Conservation (phyloP, 2,113 vertebrate species). For the Cyanoderma ruficeps region DNA sequence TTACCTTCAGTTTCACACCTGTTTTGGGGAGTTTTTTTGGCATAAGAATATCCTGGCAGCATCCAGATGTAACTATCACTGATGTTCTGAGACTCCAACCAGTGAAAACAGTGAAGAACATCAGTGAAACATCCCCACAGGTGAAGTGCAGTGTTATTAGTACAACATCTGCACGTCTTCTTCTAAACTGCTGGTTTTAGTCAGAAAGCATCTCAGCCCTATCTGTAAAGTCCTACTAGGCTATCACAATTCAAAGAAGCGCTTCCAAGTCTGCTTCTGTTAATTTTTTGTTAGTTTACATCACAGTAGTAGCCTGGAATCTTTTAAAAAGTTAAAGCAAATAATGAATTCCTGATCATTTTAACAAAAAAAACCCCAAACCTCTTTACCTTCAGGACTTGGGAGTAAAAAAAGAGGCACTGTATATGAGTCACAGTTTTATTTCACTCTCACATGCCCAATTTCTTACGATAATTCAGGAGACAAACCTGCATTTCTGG, state of each 20-base stretch:
- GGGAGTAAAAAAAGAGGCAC: not conserved
- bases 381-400: not conserved
- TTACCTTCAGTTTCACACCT: not conserved
- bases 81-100: not conserved
- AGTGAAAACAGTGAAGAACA: not conserved
- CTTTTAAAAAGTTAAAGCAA: not conserved
- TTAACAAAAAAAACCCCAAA: fast-evolving
- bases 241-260: not conserved
- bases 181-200: not conserved
- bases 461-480: not conserved
- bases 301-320: not conserved
- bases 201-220: not conserved
- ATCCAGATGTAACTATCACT: not conserved
- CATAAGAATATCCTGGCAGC: not conserved
- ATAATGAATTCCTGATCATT: not conserved
- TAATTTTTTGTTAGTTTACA: not conserved
- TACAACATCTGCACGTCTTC: not conserved
- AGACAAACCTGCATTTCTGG: not conserved
- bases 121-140: not conserved
- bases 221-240: not conserved
- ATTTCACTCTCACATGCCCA: not conserved
- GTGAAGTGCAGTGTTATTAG: not conserved
- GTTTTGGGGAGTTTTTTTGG: not conserved
- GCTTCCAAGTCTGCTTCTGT: not conserved
- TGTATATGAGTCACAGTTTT: not conserved